phyloP scores from a whole-genome alignment of 1,140 invertebrate genomes.

The Dendrolimus punctatus region DNA sequence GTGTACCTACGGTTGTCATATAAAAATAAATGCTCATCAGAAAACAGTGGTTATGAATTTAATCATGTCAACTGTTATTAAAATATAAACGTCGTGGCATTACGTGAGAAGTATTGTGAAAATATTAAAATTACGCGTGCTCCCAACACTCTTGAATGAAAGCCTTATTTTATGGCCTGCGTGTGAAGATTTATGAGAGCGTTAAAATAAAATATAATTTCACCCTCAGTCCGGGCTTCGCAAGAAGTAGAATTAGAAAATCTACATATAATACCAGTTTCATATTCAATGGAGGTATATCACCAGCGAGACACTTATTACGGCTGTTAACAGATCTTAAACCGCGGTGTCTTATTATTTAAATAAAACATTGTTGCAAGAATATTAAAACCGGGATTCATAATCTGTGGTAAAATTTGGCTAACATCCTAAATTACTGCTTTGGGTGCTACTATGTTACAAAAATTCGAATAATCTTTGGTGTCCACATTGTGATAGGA shows the following conservation, averaged over 20 bases:
- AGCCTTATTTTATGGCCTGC: constrained; percentile 49
- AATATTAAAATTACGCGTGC: constrained; percentile 56
- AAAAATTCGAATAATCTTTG: no score
- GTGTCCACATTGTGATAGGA: no score
- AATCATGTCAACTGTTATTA: background rate
- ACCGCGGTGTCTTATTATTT: constrained; percentile 4
- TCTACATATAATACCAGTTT: constrained; percentile 44
- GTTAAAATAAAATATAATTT: constrained; percentile 66
- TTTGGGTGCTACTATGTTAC: no score
- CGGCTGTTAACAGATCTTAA: constrained; percentile 19
- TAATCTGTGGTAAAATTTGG: no score
- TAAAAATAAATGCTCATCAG: no score
- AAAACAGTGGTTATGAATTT: background rate
- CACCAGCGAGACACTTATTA: constrained; percentile 35
- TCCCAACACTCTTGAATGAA: constrained; percentile 38
- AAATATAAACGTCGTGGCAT: background rate
- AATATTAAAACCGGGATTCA: no score
- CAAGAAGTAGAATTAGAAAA: constrained; percentile 46
- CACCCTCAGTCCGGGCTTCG: constrained; percentile 29
- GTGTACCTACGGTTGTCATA: no score
- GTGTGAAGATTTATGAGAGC: constrained; percentile 52
- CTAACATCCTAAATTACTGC: no score
- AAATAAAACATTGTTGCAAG: no score
- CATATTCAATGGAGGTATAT: constrained; percentile 33
- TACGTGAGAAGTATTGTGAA: constrained; percentile 38